Base-by-base conservation (phyloP, 2,888 invertebrate genomes). In the Ophraella communa region DNA sequence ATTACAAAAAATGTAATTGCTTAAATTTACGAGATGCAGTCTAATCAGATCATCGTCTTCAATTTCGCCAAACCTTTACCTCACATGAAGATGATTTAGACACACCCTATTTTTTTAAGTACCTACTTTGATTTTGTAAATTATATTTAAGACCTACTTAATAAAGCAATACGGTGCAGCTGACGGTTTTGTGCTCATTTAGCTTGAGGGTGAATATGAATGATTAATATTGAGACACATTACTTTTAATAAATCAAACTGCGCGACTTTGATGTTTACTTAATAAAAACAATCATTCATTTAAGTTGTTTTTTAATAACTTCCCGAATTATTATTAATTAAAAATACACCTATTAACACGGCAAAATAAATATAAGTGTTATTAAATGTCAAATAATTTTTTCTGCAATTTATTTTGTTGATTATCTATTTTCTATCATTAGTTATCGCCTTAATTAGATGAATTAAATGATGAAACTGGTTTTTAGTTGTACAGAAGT, bases 371-470 rank as follows among this genome's bases (percentile, higher is more conserved):
- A 39, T 14, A 7, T 5, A 7, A 39, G 17, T 39, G 14, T 17
- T 14, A 39, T n/a, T 5, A 39, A 39, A 39, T 47, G 23, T 47
- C 23, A 54, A 30, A 55, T 24, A 62, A 21, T 39, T 55, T 47
- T 42, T 23, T 11, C 20, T 47, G 21, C 10, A 47, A 21, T 45
- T 47, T 23, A 21, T 47, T 47, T 23, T 23, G 47, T 47, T 47
- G n/a, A 2, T 21, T 47, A 47, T 47, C n/a, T 23, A 11, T 47
- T 23, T 4, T 14, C 21, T 14, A 23, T 20, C n/a, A 4, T 21
- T n/a, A 23, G n/a, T 23, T 18, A 45, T 8, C 21, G 21, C 47
- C 14, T 47, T 23, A 47, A 47, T 47, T 47, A 47, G n/a, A 23
- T 11, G 23, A n/a, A 23, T 47, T 23, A 47, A 47, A 47, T 47